Evolutionary conservation across 1,140 invertebrate genomes (phyloP).

Genomic region (Papilio polyxenes): DNA sequence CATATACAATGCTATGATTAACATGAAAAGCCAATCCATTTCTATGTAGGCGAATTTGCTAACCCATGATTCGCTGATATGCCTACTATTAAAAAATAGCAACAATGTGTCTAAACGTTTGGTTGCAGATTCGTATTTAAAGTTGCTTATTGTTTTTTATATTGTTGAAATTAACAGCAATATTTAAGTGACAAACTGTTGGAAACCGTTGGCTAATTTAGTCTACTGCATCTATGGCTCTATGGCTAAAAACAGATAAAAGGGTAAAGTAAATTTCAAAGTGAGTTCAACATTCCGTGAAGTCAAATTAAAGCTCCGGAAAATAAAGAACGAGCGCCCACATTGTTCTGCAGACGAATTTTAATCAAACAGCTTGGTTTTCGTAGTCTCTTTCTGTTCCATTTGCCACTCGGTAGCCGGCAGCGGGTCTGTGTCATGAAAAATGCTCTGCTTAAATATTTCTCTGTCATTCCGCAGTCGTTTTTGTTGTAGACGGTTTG

Average conservation of each 20-base stretch:
- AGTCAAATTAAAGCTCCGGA: conserved; percentile 22
- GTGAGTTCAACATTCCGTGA: conserved; percentile 21
- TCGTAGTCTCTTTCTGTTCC: conserved; percentile 32
- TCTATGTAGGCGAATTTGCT: background rate
- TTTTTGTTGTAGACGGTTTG: background rate
- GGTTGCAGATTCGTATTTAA: background rate
- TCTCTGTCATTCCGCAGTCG: conserved; percentile 15
- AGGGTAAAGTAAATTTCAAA: background rate
- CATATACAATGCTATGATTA: too few relatives aligned
- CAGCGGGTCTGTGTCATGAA: background rate
- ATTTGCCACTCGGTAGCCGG: background rate
- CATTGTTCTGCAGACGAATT: conserved; percentile 28
- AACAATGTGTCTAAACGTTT: background rate
- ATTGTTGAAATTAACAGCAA: background rate
- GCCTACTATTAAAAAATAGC: background rate
- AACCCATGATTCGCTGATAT: background rate
- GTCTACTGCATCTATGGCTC: background rate
- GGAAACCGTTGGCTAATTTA: background rate
- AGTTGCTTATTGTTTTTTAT: background rate
- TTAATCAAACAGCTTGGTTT: conserved; percentile 33
- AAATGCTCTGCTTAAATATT: conserved; percentile 31
- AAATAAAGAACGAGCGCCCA: conserved; percentile 11
- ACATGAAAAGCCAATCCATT: background rate
- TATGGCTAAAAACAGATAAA: background rate
- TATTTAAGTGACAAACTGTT: background rate